These are phyloP conservation scores for Agrochola lota DNA, from an alignment of 2,888 invertebrate species.

Conservation along the genomic window DNA sequence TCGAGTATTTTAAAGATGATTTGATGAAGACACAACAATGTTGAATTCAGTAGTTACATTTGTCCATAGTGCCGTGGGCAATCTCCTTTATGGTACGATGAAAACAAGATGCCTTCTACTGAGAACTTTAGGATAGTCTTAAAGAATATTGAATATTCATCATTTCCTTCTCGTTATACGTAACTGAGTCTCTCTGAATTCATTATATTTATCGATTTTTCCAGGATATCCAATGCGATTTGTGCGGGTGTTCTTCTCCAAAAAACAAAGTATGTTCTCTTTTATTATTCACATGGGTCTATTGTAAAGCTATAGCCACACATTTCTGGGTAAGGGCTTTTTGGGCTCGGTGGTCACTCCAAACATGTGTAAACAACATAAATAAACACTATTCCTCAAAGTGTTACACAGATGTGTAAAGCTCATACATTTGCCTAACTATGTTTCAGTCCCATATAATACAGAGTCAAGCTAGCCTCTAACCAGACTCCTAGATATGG, in stretches of 20 bases:
- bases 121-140: background rate
- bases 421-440: background rate
- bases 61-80: too few species aligned
- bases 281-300: background rate
- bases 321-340: background rate
- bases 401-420: too few species aligned
- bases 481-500: background rate
- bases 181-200: background rate
- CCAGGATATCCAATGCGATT: background rate
- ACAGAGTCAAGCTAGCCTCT: too few species aligned
- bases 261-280: slow-evolving; percentile 20
- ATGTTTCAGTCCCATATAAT: background rate
- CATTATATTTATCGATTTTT: background rate
- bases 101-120: too few species aligned
- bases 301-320: background rate
- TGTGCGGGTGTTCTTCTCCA: slow-evolving; percentile 5
- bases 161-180: background rate
- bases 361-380: background rate
- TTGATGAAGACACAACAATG: too few species aligned
- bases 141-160: background rate
- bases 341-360: background rate
- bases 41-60: too few species aligned
- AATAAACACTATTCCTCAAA: background rate
- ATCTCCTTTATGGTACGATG: too few species aligned
- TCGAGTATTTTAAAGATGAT: too few species aligned